Evolutionary conservation across 2,113 vertebrate species (phyloP).

Genomic region (Elachura formosa): DNA sequence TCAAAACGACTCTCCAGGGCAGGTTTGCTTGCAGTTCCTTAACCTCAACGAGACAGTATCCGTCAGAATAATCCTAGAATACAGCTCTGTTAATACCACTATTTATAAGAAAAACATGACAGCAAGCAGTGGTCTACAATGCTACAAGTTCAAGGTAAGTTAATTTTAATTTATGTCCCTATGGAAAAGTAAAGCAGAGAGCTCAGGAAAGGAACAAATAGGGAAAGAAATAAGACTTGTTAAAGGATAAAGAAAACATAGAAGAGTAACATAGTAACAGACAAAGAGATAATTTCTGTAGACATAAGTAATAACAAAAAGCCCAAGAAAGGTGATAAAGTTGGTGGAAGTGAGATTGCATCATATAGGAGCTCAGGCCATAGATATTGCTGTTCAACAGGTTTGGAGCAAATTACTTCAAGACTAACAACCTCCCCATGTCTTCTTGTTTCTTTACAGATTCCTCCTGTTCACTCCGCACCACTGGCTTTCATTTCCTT

Average conservation of each 20-base stretch:
- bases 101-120: slow-evolving; percentile 19
- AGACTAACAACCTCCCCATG: neutral
- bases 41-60: slow-evolving; percentile 27
- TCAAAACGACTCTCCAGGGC: slow-evolving; percentile 18
- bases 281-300: neutral
- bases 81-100: slow-evolving; percentile 11
- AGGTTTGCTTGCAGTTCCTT: slow-evolving; percentile 53
- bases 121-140: slow-evolving; percentile 18
- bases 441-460: neutral
- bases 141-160: slow-evolving; percentile 52
- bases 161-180: neutral
- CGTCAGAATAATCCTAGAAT: neutral
- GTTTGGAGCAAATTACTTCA: neutral
- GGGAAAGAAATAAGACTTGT: neutral
- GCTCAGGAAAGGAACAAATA: neutral
- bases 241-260: neutral
- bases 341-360: neutral
- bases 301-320: neutral
- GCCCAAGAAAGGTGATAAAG: neutral
- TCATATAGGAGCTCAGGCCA: neutral
- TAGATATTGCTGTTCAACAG: neutral
- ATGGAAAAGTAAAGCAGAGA: neutral
- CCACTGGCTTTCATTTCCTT: slow-evolving; percentile 55
- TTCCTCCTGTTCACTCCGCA: neutral
- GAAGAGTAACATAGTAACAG: neutral